Base-by-base conservation (phyloP, 2,797 vertebrate genomes). In the Petrocephalus sullivani region DNA sequence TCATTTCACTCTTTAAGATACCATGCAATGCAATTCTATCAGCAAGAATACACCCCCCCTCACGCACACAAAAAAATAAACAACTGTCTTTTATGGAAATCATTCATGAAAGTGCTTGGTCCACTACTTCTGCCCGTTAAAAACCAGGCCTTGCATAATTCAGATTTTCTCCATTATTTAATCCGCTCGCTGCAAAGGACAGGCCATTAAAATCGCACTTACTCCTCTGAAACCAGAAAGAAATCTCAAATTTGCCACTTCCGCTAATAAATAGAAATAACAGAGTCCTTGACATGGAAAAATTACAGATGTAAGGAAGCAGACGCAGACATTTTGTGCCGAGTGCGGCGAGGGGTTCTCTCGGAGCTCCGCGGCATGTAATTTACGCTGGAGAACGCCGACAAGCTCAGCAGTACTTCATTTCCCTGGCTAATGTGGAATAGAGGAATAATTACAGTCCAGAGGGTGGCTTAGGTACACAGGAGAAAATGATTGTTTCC, bases 241-340 rank as follows among this genome's bases (percentile, higher is more conserved):
- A 86, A 86, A 86, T 57, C 84, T 83, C 16, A 54, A 60, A 16
- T 60, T 41, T 37, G 56, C 56, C 19, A 1, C 54, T 33, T 86
- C 19, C 19, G n/a, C 28, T 57, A 56, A 51, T 83, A 83, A 86
- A 57, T 86, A 86, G 37, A 86, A 86, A 86, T 60, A 86, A 58
- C 54, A 37, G 21, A 58, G 23, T 86, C 33, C 12, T 86, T 58
- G 84, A 60, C 84, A 37, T 58, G 28, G 53, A 51, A 41, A 83
- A 83, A 83, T 54, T 28, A 83, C 81, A 23, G 9, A 83, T 1
- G 21, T 51, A 83, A 78, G 71, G 56, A 60, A 60, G 33, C 23
- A 33, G 51, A 28, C 49, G 28, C 3, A 0, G 46, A 16, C 46
- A 5, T 54, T 86, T 41, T 60, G 56, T 19, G 54, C 54, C 23